Percentiles rank a stretch among this genome's conserved stretches.
Evolutionary conservation across 2,797 vertebrate genomes (phyloP).

Genomic region (Catamblyrhynchus diadema): DNA sequence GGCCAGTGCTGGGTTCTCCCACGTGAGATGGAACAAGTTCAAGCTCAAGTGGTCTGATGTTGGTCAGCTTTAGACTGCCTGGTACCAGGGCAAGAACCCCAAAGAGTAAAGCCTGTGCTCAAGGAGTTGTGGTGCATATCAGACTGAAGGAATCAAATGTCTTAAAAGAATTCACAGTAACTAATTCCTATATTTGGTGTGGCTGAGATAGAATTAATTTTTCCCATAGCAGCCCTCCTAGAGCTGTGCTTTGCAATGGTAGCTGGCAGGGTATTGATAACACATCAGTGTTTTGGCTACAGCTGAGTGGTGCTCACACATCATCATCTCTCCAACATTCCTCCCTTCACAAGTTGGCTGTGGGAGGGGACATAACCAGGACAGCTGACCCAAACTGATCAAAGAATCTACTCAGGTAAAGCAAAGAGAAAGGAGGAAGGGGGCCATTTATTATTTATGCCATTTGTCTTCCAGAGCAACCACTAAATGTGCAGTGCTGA

Average conservation of each 20-base stretch:
- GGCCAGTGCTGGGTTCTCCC: neutral
- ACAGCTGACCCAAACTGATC: neutral
- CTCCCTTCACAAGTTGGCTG: no score
- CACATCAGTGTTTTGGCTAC: neutral
- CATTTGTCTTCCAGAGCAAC: neutral
- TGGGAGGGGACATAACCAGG: neutral
- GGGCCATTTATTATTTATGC: neutral
- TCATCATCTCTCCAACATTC: neutral
- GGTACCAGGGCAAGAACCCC: neutral
- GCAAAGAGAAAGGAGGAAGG: neutral
- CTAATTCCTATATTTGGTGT: neutral
- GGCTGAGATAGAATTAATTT: neutral
- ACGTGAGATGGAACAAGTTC: neutral
- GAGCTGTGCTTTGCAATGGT: neutral
- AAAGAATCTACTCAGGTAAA: neutral
- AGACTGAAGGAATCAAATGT: neutral
- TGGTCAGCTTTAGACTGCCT: neutral
- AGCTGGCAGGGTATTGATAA: neutral
- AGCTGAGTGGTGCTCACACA: rapidly evolving
- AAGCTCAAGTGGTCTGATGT: neutral
- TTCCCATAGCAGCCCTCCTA: neutral
- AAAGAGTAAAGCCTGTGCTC: neutral
- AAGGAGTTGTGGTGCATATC: neutral
- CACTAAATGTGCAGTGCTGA: neutral
- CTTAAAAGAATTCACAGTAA: neutral